Percentiles rank a stretch among this genome's conserved stretches.
Conservation (phyloP, 2,888 invertebrate species). For the Phasia obesa region DNA sequence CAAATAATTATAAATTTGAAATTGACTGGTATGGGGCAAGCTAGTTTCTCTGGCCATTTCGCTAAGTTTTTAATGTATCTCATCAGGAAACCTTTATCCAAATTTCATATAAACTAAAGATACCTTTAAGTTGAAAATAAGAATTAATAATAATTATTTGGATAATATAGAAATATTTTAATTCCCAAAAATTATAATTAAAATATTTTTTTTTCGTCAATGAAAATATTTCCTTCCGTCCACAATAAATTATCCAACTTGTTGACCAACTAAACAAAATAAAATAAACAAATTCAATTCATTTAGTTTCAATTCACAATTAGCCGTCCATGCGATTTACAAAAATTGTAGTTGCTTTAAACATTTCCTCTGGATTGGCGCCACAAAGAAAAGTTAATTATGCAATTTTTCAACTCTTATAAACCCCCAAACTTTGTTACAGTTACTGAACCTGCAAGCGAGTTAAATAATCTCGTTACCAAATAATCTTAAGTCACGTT, state of each 20-base stretch:
- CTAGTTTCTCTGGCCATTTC: too few species aligned
- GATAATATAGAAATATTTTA: too few species aligned
- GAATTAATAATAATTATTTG: too few species aligned
- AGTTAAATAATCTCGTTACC: slow-evolving; percentile 46
- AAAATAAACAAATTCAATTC: not conserved
- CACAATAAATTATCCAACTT: slow-evolving; percentile 28
- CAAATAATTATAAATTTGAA: too few species aligned
- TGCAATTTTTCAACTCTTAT: slow-evolving; percentile 46
- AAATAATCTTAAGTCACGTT: slow-evolving; percentile 64
- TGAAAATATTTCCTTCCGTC: slow-evolving; percentile 39
- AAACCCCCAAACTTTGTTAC: slow-evolving; percentile 32
- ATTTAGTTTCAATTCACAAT: not conserved
- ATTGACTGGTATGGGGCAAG: too few species aligned
- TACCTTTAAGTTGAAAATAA: too few species aligned
- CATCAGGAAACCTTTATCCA: too few species aligned
- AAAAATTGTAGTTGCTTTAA: slow-evolving; percentile 2
- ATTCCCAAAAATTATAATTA: too few species aligned
- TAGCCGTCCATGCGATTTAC: not conserved
- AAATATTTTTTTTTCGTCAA: not conserved
- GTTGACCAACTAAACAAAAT: slow-evolving; percentile 50
- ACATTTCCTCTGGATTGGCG: slow-evolving; percentile 11
- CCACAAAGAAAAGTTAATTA: slow-evolving; percentile 51
- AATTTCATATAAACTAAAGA: too few species aligned
- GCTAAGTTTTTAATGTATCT: too few species aligned
- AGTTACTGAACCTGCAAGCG: slow-evolving; percentile 37